Percentiles rank a stretch among this genome's conserved stretches.
Evolutionary conservation across 2,113 vertebrate species (phyloP).

Genomic region (Panthera uncia): DNA sequence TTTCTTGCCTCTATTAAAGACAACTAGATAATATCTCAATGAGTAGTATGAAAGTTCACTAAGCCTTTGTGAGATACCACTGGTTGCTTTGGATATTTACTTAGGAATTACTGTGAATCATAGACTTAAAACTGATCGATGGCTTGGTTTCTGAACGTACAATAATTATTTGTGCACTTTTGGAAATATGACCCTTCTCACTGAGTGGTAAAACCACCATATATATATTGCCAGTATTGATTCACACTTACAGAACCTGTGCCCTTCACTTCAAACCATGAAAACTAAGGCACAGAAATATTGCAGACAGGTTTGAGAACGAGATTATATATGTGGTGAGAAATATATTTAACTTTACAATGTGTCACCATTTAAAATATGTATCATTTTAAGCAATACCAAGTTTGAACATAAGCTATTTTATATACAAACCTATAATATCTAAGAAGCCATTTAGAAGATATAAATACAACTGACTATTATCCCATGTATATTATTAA

Average conservation of each 20-base stretch:
- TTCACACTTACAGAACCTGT: not conserved
- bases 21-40: not conserved
- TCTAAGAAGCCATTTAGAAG: not conserved
- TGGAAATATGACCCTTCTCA: not conserved
- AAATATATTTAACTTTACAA: constrained; percentile 5
- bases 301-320: not conserved
- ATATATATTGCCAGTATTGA: not conserved
- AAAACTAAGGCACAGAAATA: not conserved
- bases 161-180: not conserved
- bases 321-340: not conserved
- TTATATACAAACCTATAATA: not conserved
- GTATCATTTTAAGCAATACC: not conserved
- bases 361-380: not conserved
- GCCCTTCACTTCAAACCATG: not conserved
- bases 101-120: constrained; percentile 1
- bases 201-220: not conserved
- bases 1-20: not conserved
- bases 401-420: not conserved
- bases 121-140: not conserved
- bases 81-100: not conserved
- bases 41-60: not conserved
- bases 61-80: not conserved
- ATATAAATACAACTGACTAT: not conserved
- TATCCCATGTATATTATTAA: not conserved
- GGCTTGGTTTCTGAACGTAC: not conserved